A percentile compares a stretch with the other conserved stretches of the same genome.
Evolutionary conservation across 2,797 vertebrate species (phyloP).

Genomic region (Caiman crocodilus): DNA sequence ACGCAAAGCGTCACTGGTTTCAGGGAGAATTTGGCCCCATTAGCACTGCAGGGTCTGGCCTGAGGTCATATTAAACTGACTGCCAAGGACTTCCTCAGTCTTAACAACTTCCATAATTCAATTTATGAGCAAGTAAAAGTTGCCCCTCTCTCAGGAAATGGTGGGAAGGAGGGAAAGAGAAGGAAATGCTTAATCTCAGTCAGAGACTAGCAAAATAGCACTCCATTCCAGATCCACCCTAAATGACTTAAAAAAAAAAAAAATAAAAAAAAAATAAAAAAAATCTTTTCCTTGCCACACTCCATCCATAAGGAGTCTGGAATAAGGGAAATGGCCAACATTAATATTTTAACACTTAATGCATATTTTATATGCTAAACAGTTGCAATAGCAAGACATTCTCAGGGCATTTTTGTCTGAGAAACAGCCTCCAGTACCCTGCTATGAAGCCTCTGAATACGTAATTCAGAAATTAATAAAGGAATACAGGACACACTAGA

Average conservation of each 20-base stretch:
- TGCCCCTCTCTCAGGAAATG: neutral
- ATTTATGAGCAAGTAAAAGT: neutral
- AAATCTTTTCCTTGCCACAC: neutral
- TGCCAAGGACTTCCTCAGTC: neutral
- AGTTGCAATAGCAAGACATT: neutral
- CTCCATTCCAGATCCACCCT: neutral
- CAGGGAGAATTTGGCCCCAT: neutral
- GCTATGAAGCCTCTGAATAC: conserved; percentile 45
- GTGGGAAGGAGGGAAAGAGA: too few relatives aligned
- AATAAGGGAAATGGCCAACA: conserved; percentile 25
- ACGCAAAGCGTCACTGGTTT: neutral
- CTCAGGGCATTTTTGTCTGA: neutral
- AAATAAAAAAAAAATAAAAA: neutral
- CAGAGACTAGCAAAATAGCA: neutral
- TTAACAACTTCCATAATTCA: neutral
- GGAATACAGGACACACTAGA: neutral
- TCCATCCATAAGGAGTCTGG: neutral
- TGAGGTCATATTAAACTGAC: neutral
- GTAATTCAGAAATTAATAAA: conserved; percentile 69
- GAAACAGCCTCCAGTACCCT: neutral
- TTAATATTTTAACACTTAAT: conserved; percentile 64
- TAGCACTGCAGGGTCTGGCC: neutral
- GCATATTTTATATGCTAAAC: conserved; percentile 47
- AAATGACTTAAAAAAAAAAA: neutral
- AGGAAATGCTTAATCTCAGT: neutral